A percentile compares a stretch with the other conserved stretches of the same genome.
Evolutionary conservation across 1,140 invertebrate species (phyloP).

Genomic region (Zaprionus africanus): DNA sequence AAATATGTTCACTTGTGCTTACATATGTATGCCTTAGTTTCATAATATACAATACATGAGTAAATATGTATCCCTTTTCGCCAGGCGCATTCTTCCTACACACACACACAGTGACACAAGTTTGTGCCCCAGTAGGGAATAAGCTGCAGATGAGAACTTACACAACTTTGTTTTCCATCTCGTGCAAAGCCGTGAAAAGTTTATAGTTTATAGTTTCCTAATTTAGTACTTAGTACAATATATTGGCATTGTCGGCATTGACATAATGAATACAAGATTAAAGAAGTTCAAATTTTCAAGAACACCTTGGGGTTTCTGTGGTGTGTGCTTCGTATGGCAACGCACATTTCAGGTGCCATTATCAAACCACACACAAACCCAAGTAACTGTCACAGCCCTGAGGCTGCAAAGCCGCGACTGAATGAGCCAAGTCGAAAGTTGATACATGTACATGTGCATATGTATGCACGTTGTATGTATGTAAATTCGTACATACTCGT

Average conservation of each 20-base stretch:
- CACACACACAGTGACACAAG: constrained; percentile 1
- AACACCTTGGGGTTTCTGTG: constrained; percentile 2
- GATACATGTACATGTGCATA: not conserved
- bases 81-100: constrained; percentile 13
- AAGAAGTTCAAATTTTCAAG: not conserved
- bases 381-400: constrained; percentile 9
- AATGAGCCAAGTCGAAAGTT: constrained; percentile 29
- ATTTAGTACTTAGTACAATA: no score
- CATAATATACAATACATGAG: constrained; percentile 8
- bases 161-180: constrained; percentile 1
- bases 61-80: not conserved
- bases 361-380: constrained; percentile 54
- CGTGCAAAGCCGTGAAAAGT: not conserved
- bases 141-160: constrained; percentile 1
- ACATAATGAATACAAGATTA: not conserved
- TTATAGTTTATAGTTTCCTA: not conserved
- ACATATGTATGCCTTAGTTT: not conserved
- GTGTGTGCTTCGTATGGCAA: constrained; percentile 42
- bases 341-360: constrained; percentile 66
- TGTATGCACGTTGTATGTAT: not conserved
- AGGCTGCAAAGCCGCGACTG: constrained; percentile 27
- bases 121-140: not conserved
- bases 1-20: constrained; percentile 3
- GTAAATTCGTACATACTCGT: not conserved
- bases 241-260: not conserved